Base-by-base conservation (phyloP, 2,113 vertebrate genomes). In the Phrynocephalus versicolor region DNA sequence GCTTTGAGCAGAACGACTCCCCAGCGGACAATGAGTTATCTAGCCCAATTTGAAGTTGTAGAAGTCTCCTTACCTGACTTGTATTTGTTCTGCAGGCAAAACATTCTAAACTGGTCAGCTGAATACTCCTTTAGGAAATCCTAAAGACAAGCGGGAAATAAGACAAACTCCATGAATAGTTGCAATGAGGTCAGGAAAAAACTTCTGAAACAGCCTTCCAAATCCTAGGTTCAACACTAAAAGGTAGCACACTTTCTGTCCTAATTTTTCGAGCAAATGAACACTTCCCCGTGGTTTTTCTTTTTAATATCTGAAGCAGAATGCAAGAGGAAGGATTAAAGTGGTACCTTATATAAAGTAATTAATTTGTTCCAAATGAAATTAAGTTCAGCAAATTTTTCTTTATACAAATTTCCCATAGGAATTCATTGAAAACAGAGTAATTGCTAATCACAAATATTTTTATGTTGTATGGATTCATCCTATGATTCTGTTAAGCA, bases 51-150 rank as follows among this genome's bases (percentile, higher is more conserved):
- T 65, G 16, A 5, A 37, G n/a, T 55, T 37, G 27, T 3, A 74
- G 12, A 33, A 45, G 23, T 21, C 1, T 27, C 8, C 96, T 93
- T 93, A 99, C 99, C 98, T 96, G 98, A 97, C 96, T 97, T 96
- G 95, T 99, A 99, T 80, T 95, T 97, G 87, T 96, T 94, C 73
- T 97, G 92, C 85, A 99, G 92, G 83, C 99, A 99, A 92, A 99
- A 99, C 95, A 99, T 97, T 81, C 99, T 90, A 91, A 99, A 98
- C 16, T 98, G 96, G n/a, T 97, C 96, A 0, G 98, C 94, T 0
- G 98, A 97, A 87, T 94, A 96, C 0, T 95, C 96, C 89, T 93
- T 91, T 84, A 99, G 94, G 60, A 99, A 99, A 78, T 99, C 98
- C 99, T 99, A 88, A 10, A 30, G 58, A 4, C 89, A 58, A 93